Evolutionary conservation across 1,140 invertebrate genomes (phyloP).

Genomic region (Lepidurus packardi): DNA sequence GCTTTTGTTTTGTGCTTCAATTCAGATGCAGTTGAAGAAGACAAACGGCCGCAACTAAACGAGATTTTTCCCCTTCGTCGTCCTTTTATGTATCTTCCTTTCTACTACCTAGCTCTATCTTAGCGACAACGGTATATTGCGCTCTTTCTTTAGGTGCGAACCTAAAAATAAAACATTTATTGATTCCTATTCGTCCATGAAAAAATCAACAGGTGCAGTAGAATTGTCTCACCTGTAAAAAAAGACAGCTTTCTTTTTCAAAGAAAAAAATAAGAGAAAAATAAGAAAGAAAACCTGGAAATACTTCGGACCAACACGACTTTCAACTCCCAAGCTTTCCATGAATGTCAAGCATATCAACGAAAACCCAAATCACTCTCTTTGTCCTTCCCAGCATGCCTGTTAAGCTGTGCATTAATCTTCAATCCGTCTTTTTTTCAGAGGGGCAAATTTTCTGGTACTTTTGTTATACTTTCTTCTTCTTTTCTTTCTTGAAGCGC

Average conservation of each 20-base stretch:
- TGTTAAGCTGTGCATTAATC: not conserved
- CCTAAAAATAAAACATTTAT: not conserved
- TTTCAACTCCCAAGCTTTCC: not conserved
- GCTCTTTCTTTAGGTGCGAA: no score
- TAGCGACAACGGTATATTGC: no score
- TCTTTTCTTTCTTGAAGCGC: not conserved
- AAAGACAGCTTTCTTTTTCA: not conserved
- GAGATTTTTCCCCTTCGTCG: not conserved
- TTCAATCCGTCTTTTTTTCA: not conserved
- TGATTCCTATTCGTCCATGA: not conserved
- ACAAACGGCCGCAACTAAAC: not conserved
- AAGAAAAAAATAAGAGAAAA: not conserved
- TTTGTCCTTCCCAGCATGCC: not conserved
- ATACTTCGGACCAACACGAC: not conserved
- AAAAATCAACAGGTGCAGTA: slow-evolving; percentile 10
- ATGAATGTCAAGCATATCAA: slow-evolving; percentile 1
- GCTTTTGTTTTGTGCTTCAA: not conserved
- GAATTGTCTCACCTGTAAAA: not conserved
- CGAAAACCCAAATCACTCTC: not conserved
- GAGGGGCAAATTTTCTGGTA: not conserved
- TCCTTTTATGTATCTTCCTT: not conserved
- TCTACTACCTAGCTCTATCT: not conserved
- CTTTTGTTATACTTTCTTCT: not conserved
- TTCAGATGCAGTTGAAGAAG: not conserved
- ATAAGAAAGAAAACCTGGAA: not conserved